Base-by-base conservation (phyloP, 2,797 vertebrate genomes). In the Geotrypetes seraphini region DNA sequence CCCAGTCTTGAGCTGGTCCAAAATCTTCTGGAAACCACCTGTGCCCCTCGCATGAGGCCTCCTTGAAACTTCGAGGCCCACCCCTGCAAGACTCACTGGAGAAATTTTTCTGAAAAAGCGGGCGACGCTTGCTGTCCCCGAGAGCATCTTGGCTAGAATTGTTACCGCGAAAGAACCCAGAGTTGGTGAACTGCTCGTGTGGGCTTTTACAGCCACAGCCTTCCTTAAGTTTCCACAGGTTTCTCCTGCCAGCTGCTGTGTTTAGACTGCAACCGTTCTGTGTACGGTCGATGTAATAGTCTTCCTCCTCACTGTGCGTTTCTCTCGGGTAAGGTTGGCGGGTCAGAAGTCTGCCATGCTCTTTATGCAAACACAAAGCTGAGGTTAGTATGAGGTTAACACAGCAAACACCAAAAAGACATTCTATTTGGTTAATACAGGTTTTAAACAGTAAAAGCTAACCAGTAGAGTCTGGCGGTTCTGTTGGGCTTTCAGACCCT, bases 321-420 rank as follows among this genome's bases (percentile, higher is more conserved):
- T 33, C 27, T 41, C 39, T 47, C 39, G 43, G 33, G 58, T 37
- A 40, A 52, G 10, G 62, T 23, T 4, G 55, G 41, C 28, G 36
- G 41, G 22, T 55, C 43, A 33, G 65, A 53, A 31, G 52, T 42
- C 41, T 42, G 57, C 36, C 6, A 47, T 56, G 60, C 47, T 63
- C 85, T 88, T 85, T n/a, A 62, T 66, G 51, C 57, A 85, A 81
- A 85, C 65, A 81, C 44, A 85, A 75, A 77, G 78, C 63, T 66
- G 48, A 66, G 43, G 32, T 32, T 44, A 45, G 48, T 31, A 31
- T n/a, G 50, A 35, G 25, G 8, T 25, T n/a, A 16, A 31, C 13
- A 31, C 36, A 36, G 10, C 22, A 17, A 25, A 31, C 36, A 36
- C 10, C 22, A 17, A 25, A 31, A 22, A 34, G n/a, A 20, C 14